These are phyloP conservation scores for Pantelozetes paolii DNA, from an alignment of 2,888 invertebrate genomes.

Conservation along the genomic window DNA sequence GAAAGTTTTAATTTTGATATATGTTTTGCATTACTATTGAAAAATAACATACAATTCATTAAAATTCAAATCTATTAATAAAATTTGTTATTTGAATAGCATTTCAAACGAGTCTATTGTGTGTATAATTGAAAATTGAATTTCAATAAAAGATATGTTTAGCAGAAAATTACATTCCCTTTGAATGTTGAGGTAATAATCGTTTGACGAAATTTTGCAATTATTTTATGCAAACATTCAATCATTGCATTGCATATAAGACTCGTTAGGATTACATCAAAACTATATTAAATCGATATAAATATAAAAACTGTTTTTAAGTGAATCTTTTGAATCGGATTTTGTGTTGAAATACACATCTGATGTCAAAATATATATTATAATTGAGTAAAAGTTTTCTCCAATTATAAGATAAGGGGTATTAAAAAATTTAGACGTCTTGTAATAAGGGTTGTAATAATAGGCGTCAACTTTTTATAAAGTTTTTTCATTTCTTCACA, in stretches of 20 bases:
- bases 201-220: neutral
- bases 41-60: neutral
- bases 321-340: neutral
- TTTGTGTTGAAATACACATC: no score
- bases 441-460: no score
- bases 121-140: neutral
- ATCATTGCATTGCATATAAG: neutral
- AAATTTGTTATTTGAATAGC: neutral
- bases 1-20: neutral
- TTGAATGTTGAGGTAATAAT: no score
- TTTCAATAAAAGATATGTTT: neutral
- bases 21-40: neutral
- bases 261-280: neutral
- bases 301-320: neutral
- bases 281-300: neutral
- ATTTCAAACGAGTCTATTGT: neutral
- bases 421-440: constrained; percentile 1
- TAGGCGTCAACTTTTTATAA: neutral
- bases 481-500: neutral
- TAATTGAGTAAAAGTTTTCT: neutral
- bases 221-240: neutral
- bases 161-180: constrained; percentile 1
- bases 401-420: neutral
- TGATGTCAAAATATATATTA: no score
- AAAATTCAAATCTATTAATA: constrained; percentile 1